These are phyloP conservation scores for Porites evermanni DNA, from an alignment of 92 coral and sea anemone genomes.

Conservation along the genomic window DNA sequence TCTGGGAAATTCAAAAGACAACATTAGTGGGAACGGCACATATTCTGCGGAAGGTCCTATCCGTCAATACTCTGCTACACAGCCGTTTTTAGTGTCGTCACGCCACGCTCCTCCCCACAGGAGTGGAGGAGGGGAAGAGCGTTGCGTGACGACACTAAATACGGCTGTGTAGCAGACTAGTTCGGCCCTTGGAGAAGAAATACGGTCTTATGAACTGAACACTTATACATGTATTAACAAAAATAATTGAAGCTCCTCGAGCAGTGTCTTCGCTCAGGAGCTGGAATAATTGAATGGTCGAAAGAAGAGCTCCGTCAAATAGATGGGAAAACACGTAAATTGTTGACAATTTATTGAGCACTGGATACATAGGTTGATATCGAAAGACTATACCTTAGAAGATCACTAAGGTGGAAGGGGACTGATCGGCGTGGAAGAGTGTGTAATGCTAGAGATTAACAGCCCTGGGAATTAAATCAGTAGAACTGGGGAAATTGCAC, in stretches of 20 bases:
- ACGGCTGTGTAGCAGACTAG: no score
- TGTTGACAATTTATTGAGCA: constrained; percentile 34
- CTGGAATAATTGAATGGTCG: constrained; percentile 34
- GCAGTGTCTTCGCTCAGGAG: constrained; percentile 53
- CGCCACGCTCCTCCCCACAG: no score
- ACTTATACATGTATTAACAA: no score
- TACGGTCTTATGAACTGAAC: no score
- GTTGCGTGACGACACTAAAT: no score
- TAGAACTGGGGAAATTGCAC: neutral
- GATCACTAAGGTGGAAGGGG: constrained; percentile 41
- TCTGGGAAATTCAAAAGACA: no score
- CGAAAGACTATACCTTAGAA: constrained; percentile 8
- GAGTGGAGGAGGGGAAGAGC: no score
- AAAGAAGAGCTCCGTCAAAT: constrained; percentile 45
- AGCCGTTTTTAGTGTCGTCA: no score
- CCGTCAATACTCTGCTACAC: no score
- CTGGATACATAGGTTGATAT: constrained; percentile 19
- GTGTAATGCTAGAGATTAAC: constrained; percentile 9
- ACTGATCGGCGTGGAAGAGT: constrained; percentile 38
- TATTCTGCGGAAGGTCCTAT: no score
- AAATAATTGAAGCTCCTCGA: constrained; percentile 1
- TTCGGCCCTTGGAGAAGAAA: no score
- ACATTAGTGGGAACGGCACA: no score
- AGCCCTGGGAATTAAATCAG: neutral
- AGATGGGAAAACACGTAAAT: constrained; percentile 58